Evolutionary conservation across 2,113 vertebrate genomes (phyloP), one percentile per base, ranked within the genome.

Genomic region (Gasterosteus nipponicus): DNA sequence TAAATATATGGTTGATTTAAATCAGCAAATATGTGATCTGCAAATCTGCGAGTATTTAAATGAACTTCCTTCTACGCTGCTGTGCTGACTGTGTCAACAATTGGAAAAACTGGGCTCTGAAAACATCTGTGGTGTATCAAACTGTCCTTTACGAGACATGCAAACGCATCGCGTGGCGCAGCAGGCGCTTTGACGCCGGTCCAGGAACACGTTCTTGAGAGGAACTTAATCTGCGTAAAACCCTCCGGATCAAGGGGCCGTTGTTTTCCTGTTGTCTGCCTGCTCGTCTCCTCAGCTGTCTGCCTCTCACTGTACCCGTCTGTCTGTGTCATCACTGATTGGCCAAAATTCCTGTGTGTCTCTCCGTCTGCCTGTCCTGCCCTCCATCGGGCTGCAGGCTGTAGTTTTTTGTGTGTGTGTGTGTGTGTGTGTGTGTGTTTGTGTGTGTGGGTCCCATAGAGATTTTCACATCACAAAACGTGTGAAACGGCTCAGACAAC

Each of bases 191-290:
- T 79, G 61, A 77, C 0, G 15, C 39, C 4, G 29, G 59, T 68
- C 73, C 81, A 81, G 63, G 75, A 77, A 81, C 0, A 29, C 15
- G 49, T 77, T 11, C 60, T 57, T 70, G 11, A 67, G 51, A 72
- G 75, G 54, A 78, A 68, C 83, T 79, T 68, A 75, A 89, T 84
- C 73, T 83, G 84, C 22, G 7, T 84, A 10, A 87, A 86, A 89
- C 80, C 68, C 74, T 73, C 35, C 41, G 54, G 78, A 83, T 78
- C 42, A 63, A 0, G 11, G 46, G 42, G 54, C 29, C 22, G 22
- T 31, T 57, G 73, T 74, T 86, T 46, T 61, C 71, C 71, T 53
- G 18, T 69, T 35, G 41, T 44, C 39, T 79, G 54, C 31, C 63
- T 68, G 75, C 47, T 76, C 59, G 49, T 80, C 63, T 78, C 39